Conservation (phyloP, 2,113 vertebrate genomes). For the Edolisoma coerulescens region DNA sequence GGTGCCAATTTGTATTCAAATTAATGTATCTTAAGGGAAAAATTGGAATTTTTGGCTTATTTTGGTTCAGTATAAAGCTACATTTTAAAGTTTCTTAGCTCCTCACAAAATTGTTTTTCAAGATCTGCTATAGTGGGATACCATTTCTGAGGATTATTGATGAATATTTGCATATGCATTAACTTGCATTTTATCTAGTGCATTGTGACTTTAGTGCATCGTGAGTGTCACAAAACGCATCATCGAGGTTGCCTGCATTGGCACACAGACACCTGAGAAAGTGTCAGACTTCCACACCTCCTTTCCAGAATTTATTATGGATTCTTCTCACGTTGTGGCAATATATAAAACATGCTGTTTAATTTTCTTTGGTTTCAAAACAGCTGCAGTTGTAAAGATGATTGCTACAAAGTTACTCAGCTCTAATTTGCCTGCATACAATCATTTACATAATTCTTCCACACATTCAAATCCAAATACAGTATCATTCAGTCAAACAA, state of each 20-base stretch:
- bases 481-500: neutral
- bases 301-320: neutral
- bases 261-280: neutral
- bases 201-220: neutral
- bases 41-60: neutral
- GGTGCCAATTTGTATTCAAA: neutral
- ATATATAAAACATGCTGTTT: neutral
- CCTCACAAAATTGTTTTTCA: neutral
- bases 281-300: neutral
- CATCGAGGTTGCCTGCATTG: neutral
- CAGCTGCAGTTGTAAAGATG: neutral
- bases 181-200: neutral
- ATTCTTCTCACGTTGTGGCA: neutral
- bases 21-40: neutral
- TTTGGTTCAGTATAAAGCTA: neutral
- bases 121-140: neutral
- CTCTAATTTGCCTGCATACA: neutral
- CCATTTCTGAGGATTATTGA: neutral
- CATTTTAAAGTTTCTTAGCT: neutral
- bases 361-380: neutral
- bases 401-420: neutral
- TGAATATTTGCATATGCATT: neutral
- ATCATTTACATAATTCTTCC: neutral
- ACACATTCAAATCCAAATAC: neutral
- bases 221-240: neutral